Base-by-base conservation (phyloP, 64 coral and sea anemone genomes). In the Dendrophyllia cribrosa region DNA sequence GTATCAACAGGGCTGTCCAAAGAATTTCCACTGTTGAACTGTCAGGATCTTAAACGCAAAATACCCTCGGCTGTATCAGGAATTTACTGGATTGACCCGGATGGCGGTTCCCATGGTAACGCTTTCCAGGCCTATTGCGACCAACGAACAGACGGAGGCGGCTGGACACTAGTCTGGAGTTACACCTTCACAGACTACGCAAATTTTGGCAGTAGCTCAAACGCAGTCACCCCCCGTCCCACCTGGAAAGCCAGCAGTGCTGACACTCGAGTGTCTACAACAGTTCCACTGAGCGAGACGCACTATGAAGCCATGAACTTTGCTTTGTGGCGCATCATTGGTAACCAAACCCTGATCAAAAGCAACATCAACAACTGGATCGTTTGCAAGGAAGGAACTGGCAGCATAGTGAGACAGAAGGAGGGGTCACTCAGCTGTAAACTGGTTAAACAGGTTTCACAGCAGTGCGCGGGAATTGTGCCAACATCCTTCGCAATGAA, bases 281-380 rank as follows among this genome's bases (percentile, higher is more conserved):
- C n/a, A n/a, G n/a, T n/a, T n/a, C n/a, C n/a, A n/a, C n/a, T n/a
- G n/a, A n/a, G n/a, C n/a, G n/a, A n/a, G n/a, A n/a, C n/a, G n/a
- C n/a, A n/a, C n/a, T n/a, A n/a, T n/a, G n/a, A n/a, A n/a, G n/a
- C n/a, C n/a, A n/a, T n/a, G n/a, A n/a, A n/a, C n/a, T n/a, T n/a
- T n/a, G n/a, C n/a, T n/a, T n/a, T n/a, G n/a, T n/a, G n/a, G n/a
- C n/a, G n/a, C n/a, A n/a, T n/a, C n/a, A n/a, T n/a, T n/a, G n/a
- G n/a, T n/a, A n/a, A n/a, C n/a, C n/a, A n/a, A n/a, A n/a, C n/a
- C n/a, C n/a, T n/a, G n/a, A n/a, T n/a, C n/a, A n/a, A n/a, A n/a
- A n/a, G n/a, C n/a, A n/a, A n/a, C n/a, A n/a, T n/a, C n/a, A 91
- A 90, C 45, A 95, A 95, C 88, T 95, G 93, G 93, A 66, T 95